Conservation (phyloP, 1,140 invertebrate genomes). For the Proctacanthus coquilletti region DNA sequence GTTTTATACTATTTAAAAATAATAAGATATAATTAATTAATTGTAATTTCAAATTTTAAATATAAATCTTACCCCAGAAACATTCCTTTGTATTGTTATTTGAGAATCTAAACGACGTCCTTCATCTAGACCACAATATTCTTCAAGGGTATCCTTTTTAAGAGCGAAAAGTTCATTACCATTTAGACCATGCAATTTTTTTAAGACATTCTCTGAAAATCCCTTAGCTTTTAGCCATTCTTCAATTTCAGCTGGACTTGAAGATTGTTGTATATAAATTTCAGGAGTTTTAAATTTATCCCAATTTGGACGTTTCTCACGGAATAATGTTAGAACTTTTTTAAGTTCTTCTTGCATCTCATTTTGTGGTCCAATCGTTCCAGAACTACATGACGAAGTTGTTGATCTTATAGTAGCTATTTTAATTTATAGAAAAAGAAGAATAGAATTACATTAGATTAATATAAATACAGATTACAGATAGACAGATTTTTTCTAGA, state of each 20-base stretch:
- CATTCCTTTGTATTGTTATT: conserved; percentile 52
- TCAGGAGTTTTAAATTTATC: conserved; percentile 47
- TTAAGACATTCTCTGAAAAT: conserved; percentile 43
- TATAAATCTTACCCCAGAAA: conserved; percentile 44
- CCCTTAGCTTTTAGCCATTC: conserved; percentile 55
- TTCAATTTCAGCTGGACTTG: conserved; percentile 43
- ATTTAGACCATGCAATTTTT: conserved; percentile 41
- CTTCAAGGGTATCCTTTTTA: conserved; percentile 40
- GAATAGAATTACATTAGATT: too few relatives aligned
- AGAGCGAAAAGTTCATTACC: conserved; percentile 51
- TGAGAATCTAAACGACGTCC: conserved; percentile 52
- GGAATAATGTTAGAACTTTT: conserved; percentile 34
- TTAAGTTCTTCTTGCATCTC: conserved; percentile 51
- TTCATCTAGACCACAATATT: conserved; percentile 44
- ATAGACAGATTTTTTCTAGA: too few relatives aligned
- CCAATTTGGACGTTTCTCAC: conserved; percentile 35
- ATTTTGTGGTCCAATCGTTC: conserved; percentile 11
- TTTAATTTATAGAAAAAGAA: too few relatives aligned
- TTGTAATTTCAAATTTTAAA: conserved; percentile 3
- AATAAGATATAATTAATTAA: conserved; percentile 2
- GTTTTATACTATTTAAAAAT: conserved; percentile 39
- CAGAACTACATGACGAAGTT: too few relatives aligned
- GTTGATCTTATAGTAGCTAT: not conserved
- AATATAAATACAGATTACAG: too few relatives aligned
- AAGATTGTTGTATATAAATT: conserved; percentile 46